Evolutionary conservation across 2,888 invertebrate genomes (phyloP).

Genomic region (Phortica magna): DNA sequence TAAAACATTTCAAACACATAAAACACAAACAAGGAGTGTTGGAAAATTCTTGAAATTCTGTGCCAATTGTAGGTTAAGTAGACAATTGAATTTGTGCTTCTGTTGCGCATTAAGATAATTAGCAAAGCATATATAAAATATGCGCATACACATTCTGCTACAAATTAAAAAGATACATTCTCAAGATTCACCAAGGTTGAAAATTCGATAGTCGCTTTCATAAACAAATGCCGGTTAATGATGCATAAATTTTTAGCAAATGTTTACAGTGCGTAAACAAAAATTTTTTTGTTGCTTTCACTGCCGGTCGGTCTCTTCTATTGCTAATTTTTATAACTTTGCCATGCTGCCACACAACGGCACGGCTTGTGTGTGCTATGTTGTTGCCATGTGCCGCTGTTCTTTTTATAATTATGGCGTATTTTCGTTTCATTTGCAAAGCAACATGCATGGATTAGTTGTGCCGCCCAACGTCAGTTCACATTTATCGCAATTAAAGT

Average conservation of each 20-base stretch:
- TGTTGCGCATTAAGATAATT: not conserved
- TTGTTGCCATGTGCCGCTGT: no score
- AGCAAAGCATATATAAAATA: no score
- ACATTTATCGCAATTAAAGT: not conserved
- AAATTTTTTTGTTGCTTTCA: no score
- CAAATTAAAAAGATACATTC: no score
- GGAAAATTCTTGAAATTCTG: not conserved
- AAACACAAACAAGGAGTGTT: not conserved
- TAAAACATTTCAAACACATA: not conserved
- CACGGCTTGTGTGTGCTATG: no score
- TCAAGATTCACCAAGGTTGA: no score
- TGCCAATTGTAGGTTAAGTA: not conserved
- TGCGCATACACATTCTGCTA: no score
- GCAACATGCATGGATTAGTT: not conserved
- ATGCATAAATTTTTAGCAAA: not conserved
- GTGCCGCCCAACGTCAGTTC: conserved; percentile 8
- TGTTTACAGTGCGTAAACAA: not conserved
- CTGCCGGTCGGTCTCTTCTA: no score
- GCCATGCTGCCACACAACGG: no score
- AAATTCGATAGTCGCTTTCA: no score
- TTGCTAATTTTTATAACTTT: no score
- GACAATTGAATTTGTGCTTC: not conserved
- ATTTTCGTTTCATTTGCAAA: conserved; percentile 9
- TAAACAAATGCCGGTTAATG: not conserved
- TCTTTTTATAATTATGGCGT: not conserved